phyloP scores from a whole-genome alignment of 2,113 vertebrate species.

The Larimichthys crocea region DNA sequence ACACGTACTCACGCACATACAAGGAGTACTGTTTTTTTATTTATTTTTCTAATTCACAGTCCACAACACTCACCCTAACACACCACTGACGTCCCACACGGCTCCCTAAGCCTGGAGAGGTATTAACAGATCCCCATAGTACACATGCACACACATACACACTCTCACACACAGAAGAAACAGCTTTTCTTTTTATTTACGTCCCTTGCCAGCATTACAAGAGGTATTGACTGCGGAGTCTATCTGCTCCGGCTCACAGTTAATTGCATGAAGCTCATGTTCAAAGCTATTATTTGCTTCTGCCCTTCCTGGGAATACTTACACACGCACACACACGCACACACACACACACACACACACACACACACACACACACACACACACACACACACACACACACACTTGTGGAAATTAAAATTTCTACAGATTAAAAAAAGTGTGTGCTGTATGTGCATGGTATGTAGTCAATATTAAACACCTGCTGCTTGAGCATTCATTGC shows the following conservation, averaged over 20 bases:
- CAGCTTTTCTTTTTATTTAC: slow-evolving; percentile 55
- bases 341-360: background rate
- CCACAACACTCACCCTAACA: background rate
- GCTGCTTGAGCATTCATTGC: slow-evolving; percentile 46
- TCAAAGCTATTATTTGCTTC: slow-evolving; percentile 57
- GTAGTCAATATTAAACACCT: slow-evolving; percentile 37
- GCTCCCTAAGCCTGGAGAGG: slow-evolving; percentile 11
- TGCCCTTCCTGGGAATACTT: slow-evolving; percentile 39
- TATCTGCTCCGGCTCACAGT: slow-evolving; percentile 47
- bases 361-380: background rate
- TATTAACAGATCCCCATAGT: slow-evolving; percentile 18
- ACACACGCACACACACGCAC: background rate
- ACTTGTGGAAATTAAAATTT: slow-evolving; percentile 13
- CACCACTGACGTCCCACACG: slow-evolving; percentile 27
- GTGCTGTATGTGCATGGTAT: background rate
- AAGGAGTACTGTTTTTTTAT: background rate
- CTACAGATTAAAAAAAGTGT: background rate
- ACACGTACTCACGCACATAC: background rate
- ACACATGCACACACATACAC: slow-evolving; percentile 16
- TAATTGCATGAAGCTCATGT: slow-evolving; percentile 70
- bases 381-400: background rate
- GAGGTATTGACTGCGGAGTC: slow-evolving; percentile 62
- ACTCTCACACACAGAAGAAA: background rate
- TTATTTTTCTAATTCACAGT: background rate
- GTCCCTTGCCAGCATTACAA: slow-evolving; percentile 44